Evolutionary conservation across 2,113 vertebrate genomes (phyloP).

Genomic region (Prochilodus magdalenae): DNA sequence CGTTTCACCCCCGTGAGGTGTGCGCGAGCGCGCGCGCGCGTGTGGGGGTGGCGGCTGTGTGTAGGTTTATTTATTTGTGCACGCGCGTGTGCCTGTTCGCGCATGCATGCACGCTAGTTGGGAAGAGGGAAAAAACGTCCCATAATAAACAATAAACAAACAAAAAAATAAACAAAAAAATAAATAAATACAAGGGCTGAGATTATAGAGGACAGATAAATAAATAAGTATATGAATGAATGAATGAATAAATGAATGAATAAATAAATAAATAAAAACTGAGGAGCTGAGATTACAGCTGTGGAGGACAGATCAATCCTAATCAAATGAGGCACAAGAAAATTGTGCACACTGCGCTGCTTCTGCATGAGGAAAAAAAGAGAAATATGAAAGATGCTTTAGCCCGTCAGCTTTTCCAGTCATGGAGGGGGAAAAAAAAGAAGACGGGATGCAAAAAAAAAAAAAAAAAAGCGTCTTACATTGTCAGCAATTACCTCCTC

Average conservation of each 20-base stretch:
- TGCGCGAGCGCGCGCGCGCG: conserved; percentile 64
- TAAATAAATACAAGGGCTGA: conserved; percentile 35
- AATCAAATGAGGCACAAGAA: conserved; percentile 48
- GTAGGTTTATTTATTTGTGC: conserved; percentile 50
- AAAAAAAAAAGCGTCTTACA: conserved; percentile 49
- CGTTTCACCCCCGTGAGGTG: conserved; percentile 66
- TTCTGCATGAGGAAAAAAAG: conserved; percentile 30
- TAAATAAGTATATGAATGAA: conserved; percentile 36
- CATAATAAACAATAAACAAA: neutral
- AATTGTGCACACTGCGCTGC: conserved; percentile 45
- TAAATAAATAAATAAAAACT: conserved; percentile 35
- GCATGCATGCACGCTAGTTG: neutral
- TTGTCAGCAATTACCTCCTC: conserved; percentile 57
- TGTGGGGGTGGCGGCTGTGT: conserved; percentile 58
- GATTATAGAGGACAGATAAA: conserved; percentile 48
- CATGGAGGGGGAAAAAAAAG: conserved; percentile 28
- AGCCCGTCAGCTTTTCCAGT: conserved; percentile 53
- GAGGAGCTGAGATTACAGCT: conserved; percentile 47
- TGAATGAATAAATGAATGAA: neutral
- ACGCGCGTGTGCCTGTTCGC: neutral
- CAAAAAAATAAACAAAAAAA: conserved; percentile 22
- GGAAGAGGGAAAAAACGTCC: conserved; percentile 48
- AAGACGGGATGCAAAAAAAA: no score
- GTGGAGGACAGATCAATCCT: conserved; percentile 52
- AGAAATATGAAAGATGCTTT: conserved; percentile 46